A percentile compares a stretch with the other conserved stretches of the same genome.
Evolutionary conservation across 2,888 invertebrate species (phyloP).

Genomic region (Caenorhabditis uteleia): DNA sequence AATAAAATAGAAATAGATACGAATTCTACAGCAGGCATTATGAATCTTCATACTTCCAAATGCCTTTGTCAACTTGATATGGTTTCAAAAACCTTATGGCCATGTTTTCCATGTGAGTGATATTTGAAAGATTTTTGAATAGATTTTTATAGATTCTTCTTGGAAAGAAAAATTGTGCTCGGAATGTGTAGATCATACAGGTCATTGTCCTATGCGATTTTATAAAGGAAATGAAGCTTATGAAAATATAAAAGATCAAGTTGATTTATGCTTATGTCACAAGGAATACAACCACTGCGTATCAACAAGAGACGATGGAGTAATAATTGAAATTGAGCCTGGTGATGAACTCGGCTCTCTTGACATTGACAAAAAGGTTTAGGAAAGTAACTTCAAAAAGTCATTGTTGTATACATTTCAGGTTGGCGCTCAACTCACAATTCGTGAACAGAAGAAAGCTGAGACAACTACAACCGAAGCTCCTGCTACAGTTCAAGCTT

Average conservation of each 20-base stretch:
- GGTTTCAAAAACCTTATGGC: conserved; percentile 65
- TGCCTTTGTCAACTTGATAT: conserved; percentile 67
- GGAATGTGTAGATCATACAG: conserved; percentile 62
- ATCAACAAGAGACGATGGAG: conserved; percentile 60
- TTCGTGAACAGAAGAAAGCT: conserved; percentile 24
- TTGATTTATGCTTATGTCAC: conserved; percentile 68
- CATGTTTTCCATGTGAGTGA: conserved; percentile 68
- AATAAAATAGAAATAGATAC: conserved; percentile 50
- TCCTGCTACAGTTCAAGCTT: conserved; percentile 59
- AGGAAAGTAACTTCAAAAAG: neutral
- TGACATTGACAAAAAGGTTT: conserved; percentile 42
- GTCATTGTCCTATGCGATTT: conserved; percentile 69
- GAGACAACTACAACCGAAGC: conserved; percentile 68
- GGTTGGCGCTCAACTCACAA: conserved; percentile 18
- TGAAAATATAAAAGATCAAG: conserved; percentile 51
- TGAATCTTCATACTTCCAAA: conserved; percentile 38
- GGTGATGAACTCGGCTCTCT: conserved; percentile 55
- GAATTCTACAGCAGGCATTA: conserved; percentile 19
- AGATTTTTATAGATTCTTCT: conserved; percentile 54
- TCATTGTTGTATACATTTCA: neutral
- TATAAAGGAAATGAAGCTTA: conserved; percentile 52
- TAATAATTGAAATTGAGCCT: conserved; percentile 67
- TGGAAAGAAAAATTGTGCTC: conserved; percentile 68
- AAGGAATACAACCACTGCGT: conserved; percentile 68
- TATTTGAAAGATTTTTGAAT: conserved; percentile 3